phyloP scores from a whole-genome alignment of 2,113 vertebrate genomes.

The Ranitomeya imitator region DNA sequence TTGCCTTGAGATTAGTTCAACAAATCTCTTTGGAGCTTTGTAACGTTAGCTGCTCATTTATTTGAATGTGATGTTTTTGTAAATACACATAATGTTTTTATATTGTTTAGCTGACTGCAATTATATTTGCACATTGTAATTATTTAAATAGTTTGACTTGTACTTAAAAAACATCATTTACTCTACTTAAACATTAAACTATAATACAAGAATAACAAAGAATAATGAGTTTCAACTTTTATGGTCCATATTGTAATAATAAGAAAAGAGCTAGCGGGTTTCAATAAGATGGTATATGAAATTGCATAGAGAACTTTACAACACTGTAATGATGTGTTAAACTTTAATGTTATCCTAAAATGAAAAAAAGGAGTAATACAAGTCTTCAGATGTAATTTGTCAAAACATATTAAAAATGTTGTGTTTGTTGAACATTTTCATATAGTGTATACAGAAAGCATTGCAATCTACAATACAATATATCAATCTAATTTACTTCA shows the following conservation, averaged over 20 bases:
- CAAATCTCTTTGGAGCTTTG: background rate
- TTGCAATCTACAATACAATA: background rate
- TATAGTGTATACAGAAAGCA: background rate
- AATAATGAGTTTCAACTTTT: conserved; percentile 48
- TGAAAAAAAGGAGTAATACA: conserved; percentile 37
- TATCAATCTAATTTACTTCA: background rate
- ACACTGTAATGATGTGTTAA: conserved; percentile 53
- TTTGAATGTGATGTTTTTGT: background rate
- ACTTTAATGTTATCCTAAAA: conserved; percentile 52
- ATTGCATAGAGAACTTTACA: conserved; percentile 46
- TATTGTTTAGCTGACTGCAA: conserved; percentile 2
- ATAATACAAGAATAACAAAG: conserved; percentile 49
- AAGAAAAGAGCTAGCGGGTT: conserved; percentile 51
- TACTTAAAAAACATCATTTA: conserved; percentile 28
- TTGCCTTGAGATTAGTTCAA: background rate
- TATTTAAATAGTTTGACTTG: conserved; percentile 19
- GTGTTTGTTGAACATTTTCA: conserved; percentile 3
- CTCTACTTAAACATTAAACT: conserved; percentile 41
- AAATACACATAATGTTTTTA: background rate
- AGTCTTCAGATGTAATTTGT: conserved; percentile 20
- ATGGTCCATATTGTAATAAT: conserved; percentile 51
- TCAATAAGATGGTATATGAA: conserved; percentile 46
- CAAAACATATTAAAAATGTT: conserved; percentile 47
- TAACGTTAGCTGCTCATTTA: background rate
- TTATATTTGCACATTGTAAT: conserved; percentile 13